Evolutionary conservation across 2,888 invertebrate species (phyloP).

Genomic region (Disparrhopalites patrizii): DNA sequence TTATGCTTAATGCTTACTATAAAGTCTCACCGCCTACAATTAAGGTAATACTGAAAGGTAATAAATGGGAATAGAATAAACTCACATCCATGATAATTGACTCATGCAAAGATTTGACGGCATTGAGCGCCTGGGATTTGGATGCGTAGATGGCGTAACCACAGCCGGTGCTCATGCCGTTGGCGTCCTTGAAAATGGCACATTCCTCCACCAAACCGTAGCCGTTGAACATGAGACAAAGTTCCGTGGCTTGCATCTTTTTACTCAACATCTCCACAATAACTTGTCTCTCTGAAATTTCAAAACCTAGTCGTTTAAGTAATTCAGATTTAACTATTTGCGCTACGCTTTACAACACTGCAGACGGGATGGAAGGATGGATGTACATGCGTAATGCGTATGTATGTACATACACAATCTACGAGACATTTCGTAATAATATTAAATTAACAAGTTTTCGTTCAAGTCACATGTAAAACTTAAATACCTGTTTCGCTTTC

Average conservation of each 20-base stretch:
- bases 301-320: background rate
- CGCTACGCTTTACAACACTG: too few relatives aligned
- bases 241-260: conserved; percentile 90
- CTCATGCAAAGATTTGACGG: conserved; percentile 96
- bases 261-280: conserved; percentile 99
- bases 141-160: conserved; percentile 98
- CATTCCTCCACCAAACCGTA: conserved; percentile 98
- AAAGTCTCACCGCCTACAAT: background rate
- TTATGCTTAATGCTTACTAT: background rate
- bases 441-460: background rate
- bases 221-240: conserved; percentile 82
- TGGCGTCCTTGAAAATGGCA: conserved; percentile 90
- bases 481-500: conserved; percentile 92
- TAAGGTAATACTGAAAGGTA: background rate
- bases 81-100: conserved; percentile 94
- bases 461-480: background rate
- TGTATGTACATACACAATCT: background rate
- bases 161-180: conserved; percentile 94
- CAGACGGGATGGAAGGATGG: too few relatives aligned
- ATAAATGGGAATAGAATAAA: conserved; percentile 52
- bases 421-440: background rate
- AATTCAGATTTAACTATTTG: too few relatives aligned
- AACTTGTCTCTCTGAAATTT: conserved; percentile 80
- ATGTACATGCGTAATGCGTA: too few relatives aligned
- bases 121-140: conserved; percentile 93